Percentiles rank a stretch among this genome's conserved stretches.
These are phyloP conservation scores for Penaeus japonicus DNA, from an alignment of 1,140 invertebrate genomes.

Conservation along the genomic window DNA sequence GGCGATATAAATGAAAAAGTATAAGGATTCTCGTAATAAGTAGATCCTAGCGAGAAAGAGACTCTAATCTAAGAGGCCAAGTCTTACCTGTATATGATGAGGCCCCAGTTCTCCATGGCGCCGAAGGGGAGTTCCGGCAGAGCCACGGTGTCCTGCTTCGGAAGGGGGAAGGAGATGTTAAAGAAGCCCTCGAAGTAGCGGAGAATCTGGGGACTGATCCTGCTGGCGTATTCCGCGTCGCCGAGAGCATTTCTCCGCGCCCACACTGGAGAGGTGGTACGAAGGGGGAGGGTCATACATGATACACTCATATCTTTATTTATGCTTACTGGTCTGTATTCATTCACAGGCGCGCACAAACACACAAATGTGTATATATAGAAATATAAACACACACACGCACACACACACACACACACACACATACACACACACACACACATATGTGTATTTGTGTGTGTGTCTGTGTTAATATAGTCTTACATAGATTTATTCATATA, in stretches of 20 bases:
- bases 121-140: slow-evolving; percentile 77
- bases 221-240: slow-evolving; percentile 72
- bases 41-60: too few species aligned
- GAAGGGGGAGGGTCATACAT: too few species aligned
- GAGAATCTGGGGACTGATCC: slow-evolving; percentile 81
- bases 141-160: slow-evolving; percentile 84
- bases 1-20: too few species aligned
- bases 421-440: neutral
- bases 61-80: slow-evolving; percentile 60
- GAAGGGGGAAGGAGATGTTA: slow-evolving; percentile 73
- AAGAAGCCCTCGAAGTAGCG: slow-evolving; percentile 87
- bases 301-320: too few species aligned
- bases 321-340: neutral
- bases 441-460: neutral
- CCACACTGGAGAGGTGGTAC: slow-evolving; percentile 66
- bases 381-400: slow-evolving; percentile 15
- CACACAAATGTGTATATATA: neutral
- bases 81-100: slow-evolving; percentile 77
- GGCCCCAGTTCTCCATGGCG: slow-evolving; percentile 69
- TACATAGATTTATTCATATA: too few species aligned
- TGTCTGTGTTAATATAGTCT: neutral
- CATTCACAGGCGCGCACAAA: slow-evolving; percentile 6
- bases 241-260: slow-evolving; percentile 66
- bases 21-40: too few species aligned
- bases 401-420: neutral